Conservation (phyloP, 2,888 invertebrate species). For the Erebia aethiops region DNA sequence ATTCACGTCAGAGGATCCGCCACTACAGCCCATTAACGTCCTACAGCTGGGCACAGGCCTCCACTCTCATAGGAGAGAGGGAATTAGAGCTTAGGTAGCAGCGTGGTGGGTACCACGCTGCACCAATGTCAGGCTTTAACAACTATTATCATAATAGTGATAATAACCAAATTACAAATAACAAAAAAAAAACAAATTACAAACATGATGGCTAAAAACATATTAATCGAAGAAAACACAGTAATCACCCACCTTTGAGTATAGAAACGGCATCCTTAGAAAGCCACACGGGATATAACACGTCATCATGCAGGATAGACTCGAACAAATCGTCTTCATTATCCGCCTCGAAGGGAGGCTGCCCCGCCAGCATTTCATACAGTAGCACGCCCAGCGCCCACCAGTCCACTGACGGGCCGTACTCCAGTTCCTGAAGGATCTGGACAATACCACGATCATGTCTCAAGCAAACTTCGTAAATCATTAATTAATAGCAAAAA, state of each 20-base stretch:
- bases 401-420: conserved; percentile 95
- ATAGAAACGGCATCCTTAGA: conserved; percentile 74
- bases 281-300: conserved; percentile 98
- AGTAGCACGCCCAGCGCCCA: conserved; percentile 99
- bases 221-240: background rate
- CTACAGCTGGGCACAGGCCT: too few species aligned
- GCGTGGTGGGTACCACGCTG: too few species aligned
- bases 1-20: too few species aligned
- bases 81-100: too few species aligned
- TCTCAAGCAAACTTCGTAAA: background rate
- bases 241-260: conserved; percentile 60
- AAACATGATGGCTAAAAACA: too few species aligned
- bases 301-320: conserved; percentile 98
- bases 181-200: too few species aligned
- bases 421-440: conserved; percentile 96
- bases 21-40: too few species aligned
- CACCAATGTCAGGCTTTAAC: too few species aligned
- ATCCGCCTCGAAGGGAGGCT: conserved; percentile 99
- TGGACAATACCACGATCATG: conserved; percentile 37
- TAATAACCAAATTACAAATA: too few species aligned
- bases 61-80: too few species aligned
- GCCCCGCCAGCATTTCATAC: conserved; percentile 99
- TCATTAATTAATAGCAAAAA: background rate
- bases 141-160: too few species aligned
- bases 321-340: conserved; percentile 99